Evolutionary conservation across 2,888 invertebrate genomes (phyloP).

Genomic region (Epistrophella euchroma): DNA sequence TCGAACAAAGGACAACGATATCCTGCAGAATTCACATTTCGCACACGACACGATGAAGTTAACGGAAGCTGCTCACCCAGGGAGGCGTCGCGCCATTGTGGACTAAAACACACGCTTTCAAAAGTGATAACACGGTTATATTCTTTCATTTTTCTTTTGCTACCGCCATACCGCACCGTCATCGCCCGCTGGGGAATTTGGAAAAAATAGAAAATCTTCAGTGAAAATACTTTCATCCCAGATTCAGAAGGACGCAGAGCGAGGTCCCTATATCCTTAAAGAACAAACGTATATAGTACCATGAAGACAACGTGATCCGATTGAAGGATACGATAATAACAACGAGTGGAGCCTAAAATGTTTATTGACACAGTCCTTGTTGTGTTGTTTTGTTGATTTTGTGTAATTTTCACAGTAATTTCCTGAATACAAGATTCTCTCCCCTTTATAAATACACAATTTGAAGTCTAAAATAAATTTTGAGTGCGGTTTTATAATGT

Average conservation of each 20-base stretch:
- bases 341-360: slow-evolving; percentile 15
- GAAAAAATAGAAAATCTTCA: background rate
- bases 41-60: slow-evolving; percentile 6
- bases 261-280: slow-evolving; percentile 3
- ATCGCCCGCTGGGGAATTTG: background rate
- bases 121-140: slow-evolving; percentile 25
- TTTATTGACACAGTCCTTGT: slow-evolving; percentile 52
- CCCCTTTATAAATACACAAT: slow-evolving; percentile 7
- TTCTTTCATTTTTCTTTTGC: background rate
- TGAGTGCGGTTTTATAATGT: slow-evolving; percentile 51
- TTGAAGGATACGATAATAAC: slow-evolving; percentile 57
- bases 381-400: slow-evolving; percentile 57
- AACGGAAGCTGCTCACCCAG: slow-evolving; percentile 32
- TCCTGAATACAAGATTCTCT: slow-evolving; percentile 35
- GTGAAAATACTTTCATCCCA: slow-evolving; percentile 3
- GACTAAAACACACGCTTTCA: slow-evolving; percentile 24
- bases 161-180: background rate
- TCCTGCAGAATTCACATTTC: slow-evolving; percentile 49
- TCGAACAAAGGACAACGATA: slow-evolving; percentile 45
- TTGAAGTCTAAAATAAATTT: slow-evolving; percentile 36
- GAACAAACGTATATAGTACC: slow-evolving; percentile 13
- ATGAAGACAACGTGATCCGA: slow-evolving; percentile 63
- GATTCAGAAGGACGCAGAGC: background rate
- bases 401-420: slow-evolving; percentile 54
- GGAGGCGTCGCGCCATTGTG: slow-evolving; percentile 15